Evolutionary conservation across 2,888 invertebrate species (phyloP).

Genomic region (Lissonota sp.): DNA sequence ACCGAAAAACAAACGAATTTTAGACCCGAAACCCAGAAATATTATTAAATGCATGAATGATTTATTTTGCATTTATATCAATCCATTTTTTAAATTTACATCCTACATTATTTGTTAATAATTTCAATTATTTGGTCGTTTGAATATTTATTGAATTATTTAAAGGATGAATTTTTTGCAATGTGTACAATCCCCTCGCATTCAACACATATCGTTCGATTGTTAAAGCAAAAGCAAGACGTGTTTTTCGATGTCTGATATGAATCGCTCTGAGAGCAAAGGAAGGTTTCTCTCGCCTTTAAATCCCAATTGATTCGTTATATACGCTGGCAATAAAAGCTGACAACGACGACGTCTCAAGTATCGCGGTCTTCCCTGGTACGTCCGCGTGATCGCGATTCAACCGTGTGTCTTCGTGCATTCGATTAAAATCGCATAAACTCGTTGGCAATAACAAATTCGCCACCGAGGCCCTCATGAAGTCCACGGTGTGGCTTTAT

Average conservation of each 20-base stretch:
- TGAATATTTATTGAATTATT: no score
- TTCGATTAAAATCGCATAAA: constrained; percentile 32
- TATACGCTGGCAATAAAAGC: constrained; percentile 32
- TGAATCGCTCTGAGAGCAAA: background rate
- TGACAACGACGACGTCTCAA: constrained; percentile 32
- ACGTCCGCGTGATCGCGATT: constrained; percentile 34
- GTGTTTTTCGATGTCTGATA: constrained; percentile 18
- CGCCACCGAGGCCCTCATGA: constrained; percentile 75
- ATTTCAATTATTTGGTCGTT: no score
- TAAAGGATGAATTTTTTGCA: no score
- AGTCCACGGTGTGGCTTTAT: constrained; percentile 69
- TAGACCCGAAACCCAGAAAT: no score
- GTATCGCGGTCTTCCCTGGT: constrained; percentile 8
- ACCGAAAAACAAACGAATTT: no score
- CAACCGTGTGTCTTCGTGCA: constrained; percentile 23
- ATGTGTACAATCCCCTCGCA: no score
- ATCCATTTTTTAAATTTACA: no score
- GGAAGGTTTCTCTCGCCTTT: constrained; percentile 38
- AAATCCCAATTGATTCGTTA: constrained; percentile 57
- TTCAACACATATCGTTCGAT: background rate
- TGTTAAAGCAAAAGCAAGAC: background rate
- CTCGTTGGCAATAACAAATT: constrained; percentile 70
- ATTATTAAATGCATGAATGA: no score
- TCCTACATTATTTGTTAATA: no score
- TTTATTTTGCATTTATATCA: no score